Conservation (phyloP, 2,888 invertebrate species). For the Pyrrhia umbra region DNA sequence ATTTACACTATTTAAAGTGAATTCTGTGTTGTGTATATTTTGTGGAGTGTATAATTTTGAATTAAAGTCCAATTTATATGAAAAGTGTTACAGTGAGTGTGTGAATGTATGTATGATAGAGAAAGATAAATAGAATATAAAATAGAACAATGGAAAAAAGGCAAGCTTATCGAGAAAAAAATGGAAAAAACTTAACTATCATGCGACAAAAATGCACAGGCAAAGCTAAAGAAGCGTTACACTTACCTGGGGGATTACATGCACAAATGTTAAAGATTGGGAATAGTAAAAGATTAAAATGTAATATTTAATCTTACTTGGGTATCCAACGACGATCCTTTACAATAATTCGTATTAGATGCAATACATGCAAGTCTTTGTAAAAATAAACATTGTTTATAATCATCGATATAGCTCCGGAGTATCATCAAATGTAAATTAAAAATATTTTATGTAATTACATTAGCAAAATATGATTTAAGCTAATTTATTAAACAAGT, state of each 20-base stretch:
- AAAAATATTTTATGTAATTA: constrained; percentile 76
- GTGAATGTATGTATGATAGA: constrained; percentile 75
- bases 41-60: constrained; percentile 88
- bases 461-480: constrained; percentile 86
- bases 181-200: constrained; percentile 71
- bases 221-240: constrained; percentile 78
- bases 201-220: constrained; percentile 85
- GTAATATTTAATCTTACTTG: constrained; percentile 86
- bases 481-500: constrained; percentile 84
- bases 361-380: constrained; percentile 81
- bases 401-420: constrained; percentile 64
- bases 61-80: constrained; percentile 82
- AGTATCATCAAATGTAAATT: constrained; percentile 76
- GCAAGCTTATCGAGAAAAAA: constrained; percentile 79
- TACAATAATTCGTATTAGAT: constrained; percentile 74
- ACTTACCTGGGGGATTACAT: constrained; percentile 82
- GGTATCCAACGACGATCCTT: constrained; percentile 89
- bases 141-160: constrained; percentile 74
- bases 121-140: constrained; percentile 83
- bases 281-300: constrained; percentile 75
- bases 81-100: constrained; percentile 75
- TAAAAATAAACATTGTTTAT: constrained; percentile 75
- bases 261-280: constrained; percentile 75
- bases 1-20: constrained; percentile 72
- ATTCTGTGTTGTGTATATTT: constrained; percentile 76